Base-by-base conservation (phyloP, 2,888 invertebrate species). In the Neria commutata region DNA sequence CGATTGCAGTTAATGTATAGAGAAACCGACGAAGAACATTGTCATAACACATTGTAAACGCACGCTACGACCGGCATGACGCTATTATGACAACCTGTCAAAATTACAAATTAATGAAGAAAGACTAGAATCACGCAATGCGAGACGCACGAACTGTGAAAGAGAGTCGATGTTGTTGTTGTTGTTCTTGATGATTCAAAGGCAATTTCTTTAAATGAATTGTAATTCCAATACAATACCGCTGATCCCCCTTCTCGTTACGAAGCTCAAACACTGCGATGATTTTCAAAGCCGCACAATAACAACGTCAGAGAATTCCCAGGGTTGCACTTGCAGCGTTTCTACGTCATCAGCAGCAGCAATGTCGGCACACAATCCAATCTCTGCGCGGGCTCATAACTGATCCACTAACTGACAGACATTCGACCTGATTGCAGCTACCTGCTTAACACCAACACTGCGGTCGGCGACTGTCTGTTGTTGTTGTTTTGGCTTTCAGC, bases 11-110 rank as follows among this genome's bases (percentile, higher is more conserved):
- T 21, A 11, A 24, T 14, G 40, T 40, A 40, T 40, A 19, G 16
- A 40, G 4, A n/a, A n/a, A n/a, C n/a, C n/a, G n/a, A n/a, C n/a
- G n/a, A n/a, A n/a, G n/a, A n/a, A n/a, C n/a, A n/a, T n/a, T n/a
- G n/a, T n/a, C n/a, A n/a, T n/a, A n/a, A n/a, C n/a, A n/a, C n/a
- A n/a, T n/a, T n/a, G n/a, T 34, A 33, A 49, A 49, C 29, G 11
- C 52, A 26, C 8, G 52, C 37, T 17, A 17, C 16, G 40, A 40
- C 40, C 25, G 46, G 14, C 17, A 14, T 24, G 45, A 60, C 62
- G 61, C 61, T 73, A 72, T 73, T 76, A 68, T 76, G 73, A 73
- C 73, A 73, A 71, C 64, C 68, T 75, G 73, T 76, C 73, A 73
- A 75, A 73, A 75, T 76, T 67, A 73, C 69, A 75, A 73, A 73